Base-by-base conservation (phyloP, 1,140 invertebrate species). In the Aleiodes sp. region DNA sequence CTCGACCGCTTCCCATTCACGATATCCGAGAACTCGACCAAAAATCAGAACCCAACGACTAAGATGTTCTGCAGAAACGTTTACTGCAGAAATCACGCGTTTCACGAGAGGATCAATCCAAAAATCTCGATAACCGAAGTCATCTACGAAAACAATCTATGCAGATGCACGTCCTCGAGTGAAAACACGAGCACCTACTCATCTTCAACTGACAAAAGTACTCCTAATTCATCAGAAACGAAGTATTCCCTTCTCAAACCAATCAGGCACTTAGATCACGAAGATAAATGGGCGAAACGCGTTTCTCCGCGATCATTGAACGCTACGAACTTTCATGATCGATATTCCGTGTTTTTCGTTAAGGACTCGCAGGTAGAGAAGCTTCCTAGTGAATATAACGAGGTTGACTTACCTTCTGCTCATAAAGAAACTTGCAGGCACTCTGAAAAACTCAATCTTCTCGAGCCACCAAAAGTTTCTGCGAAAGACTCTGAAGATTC, bases 1-100 rank as follows among this genome's bases (percentile, higher is more conserved):
- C 80, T 77, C 21, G 76, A 82, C 37, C 79, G 78, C 35, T 80
- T 76, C 39, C 77, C 79, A 0, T 82, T 80, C 35, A 82, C 82
- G 12, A 80, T 82, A n/a, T 76, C 77, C 0, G 74, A 76, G 29
- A 74, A 19, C 16, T 60, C 60, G 0, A 68, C 21, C 2, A 41
- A 26, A 4, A 74, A 69, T 3, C 29, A 35, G 1, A 72, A 68
- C 61, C 67, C 37, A 26, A 65, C 73, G 29, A 14, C 33, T 0
- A 43, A 14, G 19, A 70, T 6, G 60, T 73, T 24, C 46, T 24
- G 10, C 46, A 52, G 2, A n/a, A 46, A 1, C 46, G n/a, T 21
- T 12, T 9, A 4, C 46, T 10, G 3, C n/a, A n/a, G n/a, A n/a
- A 9, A 26, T 46, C 8, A 46, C 10, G 16, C 8, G 2, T 8